Percentiles rank a stretch among this genome's conserved stretches.
phyloP scores from a whole-genome alignment of 2,113 vertebrate genomes.

The Sigmodon hispidus region DNA sequence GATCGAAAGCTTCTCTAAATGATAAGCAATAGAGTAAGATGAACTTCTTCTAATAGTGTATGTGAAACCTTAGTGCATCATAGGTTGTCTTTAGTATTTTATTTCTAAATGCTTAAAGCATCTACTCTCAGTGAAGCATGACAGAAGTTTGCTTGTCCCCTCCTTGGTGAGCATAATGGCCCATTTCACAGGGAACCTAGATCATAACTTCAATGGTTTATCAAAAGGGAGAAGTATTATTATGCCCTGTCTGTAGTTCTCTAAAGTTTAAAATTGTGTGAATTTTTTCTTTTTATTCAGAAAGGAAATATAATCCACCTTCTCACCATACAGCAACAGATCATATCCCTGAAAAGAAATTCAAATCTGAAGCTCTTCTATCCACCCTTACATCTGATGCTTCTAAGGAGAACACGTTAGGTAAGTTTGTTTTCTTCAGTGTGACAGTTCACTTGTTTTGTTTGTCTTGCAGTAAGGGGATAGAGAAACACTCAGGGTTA shows the following conservation, averaged over 20 bases:
- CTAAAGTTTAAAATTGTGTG: conserved; percentile 45
- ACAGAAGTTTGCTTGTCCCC: neutral
- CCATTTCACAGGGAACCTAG: neutral
- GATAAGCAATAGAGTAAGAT: conserved; percentile 6
- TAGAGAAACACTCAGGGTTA: neutral
- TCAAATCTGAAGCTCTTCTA: conserved; percentile 98
- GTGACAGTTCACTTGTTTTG: neutral
- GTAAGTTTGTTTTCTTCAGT: conserved; percentile 83
- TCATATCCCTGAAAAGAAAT: conserved; percentile 98
- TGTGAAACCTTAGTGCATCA: neutral
- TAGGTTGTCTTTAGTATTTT: conserved; percentile 3
- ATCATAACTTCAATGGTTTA: neutral
- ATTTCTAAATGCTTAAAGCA: neutral
- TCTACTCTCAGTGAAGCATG: neutral
- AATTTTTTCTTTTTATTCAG: conserved; percentile 85
- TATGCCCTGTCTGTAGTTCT: neutral
- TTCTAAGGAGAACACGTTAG: conserved; percentile 97
- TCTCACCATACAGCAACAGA: conserved; percentile 95
- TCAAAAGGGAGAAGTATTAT: conserved; percentile 17
- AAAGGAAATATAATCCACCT: conserved; percentile 96
- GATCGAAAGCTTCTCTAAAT: conserved; percentile 12
- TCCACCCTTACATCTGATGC: conserved; percentile 97
- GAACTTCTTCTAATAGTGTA: neutral
- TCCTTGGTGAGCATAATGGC: conserved; percentile 8
- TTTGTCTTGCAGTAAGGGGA: conserved; percentile 41